These are phyloP conservation scores for Reticulitermes lucifugus DNA, from an alignment of 2,888 invertebrate genomes.

Conservation along the genomic window DNA sequence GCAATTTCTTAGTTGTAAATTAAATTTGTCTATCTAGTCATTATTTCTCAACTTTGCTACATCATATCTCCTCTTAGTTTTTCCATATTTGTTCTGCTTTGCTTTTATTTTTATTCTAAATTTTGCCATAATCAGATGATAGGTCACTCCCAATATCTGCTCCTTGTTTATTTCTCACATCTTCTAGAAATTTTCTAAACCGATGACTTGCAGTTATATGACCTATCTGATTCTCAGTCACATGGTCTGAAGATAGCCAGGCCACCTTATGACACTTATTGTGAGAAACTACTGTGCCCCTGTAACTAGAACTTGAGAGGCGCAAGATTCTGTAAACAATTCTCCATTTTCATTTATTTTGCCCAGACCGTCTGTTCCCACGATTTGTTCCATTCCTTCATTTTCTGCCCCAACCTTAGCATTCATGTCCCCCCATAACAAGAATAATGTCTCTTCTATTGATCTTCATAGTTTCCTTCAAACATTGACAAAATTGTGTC, in stretches of 20 bases:
- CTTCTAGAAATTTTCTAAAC: background rate
- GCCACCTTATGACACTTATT: background rate
- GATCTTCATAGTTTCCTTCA: background rate
- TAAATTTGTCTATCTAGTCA: background rate
- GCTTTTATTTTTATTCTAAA: background rate
- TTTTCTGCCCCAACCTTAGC: background rate
- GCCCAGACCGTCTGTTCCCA: background rate
- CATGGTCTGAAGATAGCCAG: background rate
- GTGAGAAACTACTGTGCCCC: background rate
- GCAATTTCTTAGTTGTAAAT: background rate
- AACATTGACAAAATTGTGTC: too few relatives aligned
- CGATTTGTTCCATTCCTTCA: conserved; percentile 14
- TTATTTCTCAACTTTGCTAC: background rate
- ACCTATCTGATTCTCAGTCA: background rate
- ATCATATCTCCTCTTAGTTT: background rate
- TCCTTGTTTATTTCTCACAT: background rate
- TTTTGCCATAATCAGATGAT: background rate
- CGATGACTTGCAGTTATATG: background rate
- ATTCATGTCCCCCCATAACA: background rate
- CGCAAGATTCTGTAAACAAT: background rate
- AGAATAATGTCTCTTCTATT: conserved; percentile 4
- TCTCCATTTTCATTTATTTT: conserved; percentile 8
- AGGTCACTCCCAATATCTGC: background rate
- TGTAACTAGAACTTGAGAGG: background rate
- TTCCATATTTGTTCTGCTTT: background rate